Evolutionary conservation across 2,113 vertebrate genomes (phyloP).

Genomic region (Centropristis striata): DNA sequence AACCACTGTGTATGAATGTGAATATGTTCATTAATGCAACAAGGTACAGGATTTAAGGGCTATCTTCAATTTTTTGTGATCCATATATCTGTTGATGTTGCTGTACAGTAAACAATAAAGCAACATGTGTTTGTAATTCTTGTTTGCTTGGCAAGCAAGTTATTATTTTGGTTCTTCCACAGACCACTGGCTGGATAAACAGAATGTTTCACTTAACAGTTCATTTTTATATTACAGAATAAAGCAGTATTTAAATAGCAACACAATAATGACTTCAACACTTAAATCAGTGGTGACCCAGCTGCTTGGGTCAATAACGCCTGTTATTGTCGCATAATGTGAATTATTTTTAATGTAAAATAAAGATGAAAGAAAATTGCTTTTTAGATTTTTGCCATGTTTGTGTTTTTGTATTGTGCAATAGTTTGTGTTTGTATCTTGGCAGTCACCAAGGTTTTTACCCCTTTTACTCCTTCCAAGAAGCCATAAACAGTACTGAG

Average conservation of each 20-base stretch:
- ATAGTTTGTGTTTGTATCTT: conserved; percentile 4
- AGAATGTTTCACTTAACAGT: not conserved
- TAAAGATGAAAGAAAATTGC: not conserved
- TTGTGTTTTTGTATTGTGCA: conserved; percentile 12
- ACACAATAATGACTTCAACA: not conserved
- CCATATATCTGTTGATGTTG: not conserved
- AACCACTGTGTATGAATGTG: not conserved
- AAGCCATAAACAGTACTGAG: conserved; percentile 41
- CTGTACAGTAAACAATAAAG: not conserved
- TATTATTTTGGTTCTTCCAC: not conserved
- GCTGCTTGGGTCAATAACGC: not conserved
- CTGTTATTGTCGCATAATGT: not conserved
- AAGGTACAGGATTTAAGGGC: not conserved
- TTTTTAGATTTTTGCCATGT: not conserved
- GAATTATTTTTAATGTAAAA: conserved; percentile 13
- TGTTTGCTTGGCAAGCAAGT: not conserved
- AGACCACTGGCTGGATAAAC: not conserved
- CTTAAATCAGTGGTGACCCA: not conserved
- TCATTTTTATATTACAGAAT: not conserved
- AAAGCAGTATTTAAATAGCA: not conserved
- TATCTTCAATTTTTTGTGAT: not conserved
- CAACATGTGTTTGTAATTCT: not conserved
- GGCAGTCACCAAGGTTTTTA: conserved; percentile 20
- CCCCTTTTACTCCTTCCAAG: not conserved
- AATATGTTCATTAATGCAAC: not conserved